phyloP scores from a whole-genome alignment of 2,888 invertebrate genomes.

The Pogonocherus hispidulus region DNA sequence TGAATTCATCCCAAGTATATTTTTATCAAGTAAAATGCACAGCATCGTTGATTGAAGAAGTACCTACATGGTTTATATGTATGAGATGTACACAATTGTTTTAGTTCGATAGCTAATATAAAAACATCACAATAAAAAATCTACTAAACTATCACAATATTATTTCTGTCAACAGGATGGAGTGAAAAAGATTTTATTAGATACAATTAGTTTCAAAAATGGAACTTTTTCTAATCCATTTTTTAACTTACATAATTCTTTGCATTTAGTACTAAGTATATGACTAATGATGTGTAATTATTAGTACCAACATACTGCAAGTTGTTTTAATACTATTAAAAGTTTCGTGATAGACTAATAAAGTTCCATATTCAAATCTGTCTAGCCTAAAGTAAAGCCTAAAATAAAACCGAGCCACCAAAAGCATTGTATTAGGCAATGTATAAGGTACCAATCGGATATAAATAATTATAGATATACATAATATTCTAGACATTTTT shows the following conservation, averaged over 20 bases:
- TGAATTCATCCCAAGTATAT: not conserved
- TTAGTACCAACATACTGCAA: slow-evolving; percentile 1
- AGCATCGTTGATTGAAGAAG: too few relatives aligned
- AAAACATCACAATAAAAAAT: slow-evolving; percentile 36
- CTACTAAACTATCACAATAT: slow-evolving; percentile 33
- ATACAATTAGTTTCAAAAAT: not conserved
- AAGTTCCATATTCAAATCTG: not conserved
- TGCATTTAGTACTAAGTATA: not conserved
- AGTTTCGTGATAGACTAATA: not conserved
- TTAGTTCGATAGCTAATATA: slow-evolving; percentile 18
- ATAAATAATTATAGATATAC: too few relatives aligned
- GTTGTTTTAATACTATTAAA: not conserved
- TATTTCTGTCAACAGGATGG: slow-evolving; percentile 16
- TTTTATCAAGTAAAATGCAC: not conserved
- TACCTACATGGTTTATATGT: too few relatives aligned
- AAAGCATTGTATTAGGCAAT: too few relatives aligned
- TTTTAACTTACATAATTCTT: not conserved
- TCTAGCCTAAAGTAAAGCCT: too few relatives aligned
- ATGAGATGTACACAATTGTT: slow-evolving; percentile 8
- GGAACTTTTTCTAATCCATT: not conserved
- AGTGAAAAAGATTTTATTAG: slow-evolving; percentile 1
- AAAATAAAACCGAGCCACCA: too few relatives aligned
- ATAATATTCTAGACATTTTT: too few relatives aligned
- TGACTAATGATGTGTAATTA: slow-evolving; percentile 11
- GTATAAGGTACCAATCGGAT: too few relatives aligned